phyloP scores from a whole-genome alignment of 2,888 invertebrate genomes.

The Hoplodrina blanda region DNA sequence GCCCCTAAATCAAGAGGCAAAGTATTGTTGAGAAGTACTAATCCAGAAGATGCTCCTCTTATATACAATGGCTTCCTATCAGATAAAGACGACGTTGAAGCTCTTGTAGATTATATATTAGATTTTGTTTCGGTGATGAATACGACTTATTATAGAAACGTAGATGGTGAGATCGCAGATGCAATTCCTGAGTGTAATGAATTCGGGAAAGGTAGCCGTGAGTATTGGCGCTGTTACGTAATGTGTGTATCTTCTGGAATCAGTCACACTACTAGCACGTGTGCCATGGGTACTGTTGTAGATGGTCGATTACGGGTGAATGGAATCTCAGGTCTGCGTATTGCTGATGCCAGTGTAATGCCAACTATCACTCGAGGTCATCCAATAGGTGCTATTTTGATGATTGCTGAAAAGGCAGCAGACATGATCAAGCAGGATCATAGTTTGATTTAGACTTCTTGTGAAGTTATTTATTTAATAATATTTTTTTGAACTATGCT shows the following conservation, averaged over 20 bases:
- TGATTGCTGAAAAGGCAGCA: slow-evolving; percentile 71
- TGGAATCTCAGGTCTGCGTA: slow-evolving; percentile 61
- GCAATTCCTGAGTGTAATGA: slow-evolving; percentile 60
- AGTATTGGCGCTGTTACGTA: slow-evolving; percentile 70
- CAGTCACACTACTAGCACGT: slow-evolving; percentile 67
- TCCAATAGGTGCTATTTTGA: slow-evolving; percentile 62
- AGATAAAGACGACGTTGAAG: slow-evolving; percentile 63
- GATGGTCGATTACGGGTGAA: slow-evolving; percentile 63
- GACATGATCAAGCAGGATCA: slow-evolving; percentile 67
- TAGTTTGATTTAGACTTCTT: slow-evolving; percentile 35
- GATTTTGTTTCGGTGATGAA: slow-evolving; percentile 63
- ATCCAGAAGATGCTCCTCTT: slow-evolving; percentile 64
- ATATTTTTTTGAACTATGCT: not conserved
- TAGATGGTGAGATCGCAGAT: slow-evolving; percentile 59
- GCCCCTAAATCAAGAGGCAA: slow-evolving; percentile 79
- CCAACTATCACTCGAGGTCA: slow-evolving; percentile 60
- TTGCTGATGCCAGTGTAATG: slow-evolving; percentile 68
- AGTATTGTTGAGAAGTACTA: slow-evolving; percentile 58
- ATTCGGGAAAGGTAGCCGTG: slow-evolving; percentile 51
- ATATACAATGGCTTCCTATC: slow-evolving; percentile 64
- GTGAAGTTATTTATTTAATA: not conserved
- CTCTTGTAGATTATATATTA: slow-evolving; percentile 51
- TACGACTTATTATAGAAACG: slow-evolving; percentile 62
- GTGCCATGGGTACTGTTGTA: slow-evolving; percentile 70
- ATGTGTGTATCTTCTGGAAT: slow-evolving; percentile 60